These are phyloP conservation scores for Burhinus oedicnemus DNA, from an alignment of 2,113 vertebrate genomes.

Conservation along the genomic window DNA sequence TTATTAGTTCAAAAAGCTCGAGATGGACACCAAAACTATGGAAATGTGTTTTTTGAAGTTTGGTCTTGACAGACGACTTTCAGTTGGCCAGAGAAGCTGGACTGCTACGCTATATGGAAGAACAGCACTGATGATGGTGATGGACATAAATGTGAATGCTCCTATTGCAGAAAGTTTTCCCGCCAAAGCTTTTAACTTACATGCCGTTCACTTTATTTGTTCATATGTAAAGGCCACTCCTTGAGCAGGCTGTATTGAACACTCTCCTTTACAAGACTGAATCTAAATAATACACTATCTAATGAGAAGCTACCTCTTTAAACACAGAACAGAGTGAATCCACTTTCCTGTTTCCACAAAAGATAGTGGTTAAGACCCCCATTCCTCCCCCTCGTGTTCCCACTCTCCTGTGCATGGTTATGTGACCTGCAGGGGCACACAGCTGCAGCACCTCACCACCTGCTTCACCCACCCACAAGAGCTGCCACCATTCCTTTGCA, in stretches of 20 bases:
- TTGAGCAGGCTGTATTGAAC: neutral
- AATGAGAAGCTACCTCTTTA: neutral
- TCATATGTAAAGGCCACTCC: neutral
- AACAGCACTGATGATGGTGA: neutral
- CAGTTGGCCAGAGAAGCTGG: neutral
- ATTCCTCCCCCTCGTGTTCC: neutral
- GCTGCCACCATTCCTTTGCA: neutral
- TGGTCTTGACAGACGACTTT: neutral
- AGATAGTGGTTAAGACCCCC: neutral
- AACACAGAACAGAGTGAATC: neutral
- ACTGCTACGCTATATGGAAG: neutral
- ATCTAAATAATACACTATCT: neutral
- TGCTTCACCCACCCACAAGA: accelerated
- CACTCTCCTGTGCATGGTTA: accelerated
- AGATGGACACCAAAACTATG: neutral
- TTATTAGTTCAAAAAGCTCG: neutral
- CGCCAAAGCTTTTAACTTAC: neutral
- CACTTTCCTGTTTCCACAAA: neutral
- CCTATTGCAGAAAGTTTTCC: neutral
- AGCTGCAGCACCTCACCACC: neutral
- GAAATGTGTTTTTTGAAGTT: neutral
- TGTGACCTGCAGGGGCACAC: accelerated
- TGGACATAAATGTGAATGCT: neutral
- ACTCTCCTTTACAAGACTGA: neutral
- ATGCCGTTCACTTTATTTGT: neutral